These are phyloP conservation scores for Salvelinus sp. DNA, from an alignment of 2,113 vertebrate species.

Conservation along the genomic window DNA sequence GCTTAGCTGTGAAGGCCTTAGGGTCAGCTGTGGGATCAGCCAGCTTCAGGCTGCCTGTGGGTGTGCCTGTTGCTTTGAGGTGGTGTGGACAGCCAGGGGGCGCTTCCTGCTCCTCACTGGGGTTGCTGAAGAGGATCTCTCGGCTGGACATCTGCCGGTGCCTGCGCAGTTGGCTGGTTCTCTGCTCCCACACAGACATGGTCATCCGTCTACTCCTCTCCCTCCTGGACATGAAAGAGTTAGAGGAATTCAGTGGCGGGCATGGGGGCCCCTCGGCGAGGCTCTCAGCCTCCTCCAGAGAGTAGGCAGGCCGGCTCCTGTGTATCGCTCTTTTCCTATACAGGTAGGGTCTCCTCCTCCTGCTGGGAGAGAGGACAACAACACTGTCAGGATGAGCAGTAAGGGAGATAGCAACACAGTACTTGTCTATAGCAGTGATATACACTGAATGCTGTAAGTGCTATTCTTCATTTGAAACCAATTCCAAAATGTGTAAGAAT, in stretches of 20 bases:
- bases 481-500: too few species aligned
- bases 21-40: slow-evolving; percentile 42
- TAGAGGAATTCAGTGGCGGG: slow-evolving; percentile 70
- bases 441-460: too few species aligned
- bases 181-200: slow-evolving; percentile 99
- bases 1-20: slow-evolving; percentile 32
- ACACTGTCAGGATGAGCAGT: slow-evolving; percentile 20
- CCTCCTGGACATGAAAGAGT: slow-evolving; percentile 86
- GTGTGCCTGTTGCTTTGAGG: slow-evolving; percentile 67
- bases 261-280: slow-evolving; percentile 15
- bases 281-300: slow-evolving; percentile 68
- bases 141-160: slow-evolving; percentile 96
- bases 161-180: slow-evolving; percentile 92
- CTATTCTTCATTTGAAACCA: too few species aligned
- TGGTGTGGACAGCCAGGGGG: slow-evolving; percentile 50
- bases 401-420: slow-evolving; percentile 4
- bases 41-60: slow-evolving; percentile 46
- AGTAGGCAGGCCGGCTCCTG: slow-evolving; percentile 73
- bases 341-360: slow-evolving; percentile 76
- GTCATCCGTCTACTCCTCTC: slow-evolving; percentile 91
- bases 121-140: slow-evolving; percentile 80
- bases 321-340: slow-evolving; percentile 80
- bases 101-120: slow-evolving; percentile 67
- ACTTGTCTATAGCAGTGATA: not conserved
- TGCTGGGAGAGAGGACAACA: slow-evolving; percentile 48